A percentile compares a stretch with the other conserved stretches of the same genome.
Evolutionary conservation across 2,888 invertebrate species (phyloP).

Genomic region (Chydorus sphaericus): DNA sequence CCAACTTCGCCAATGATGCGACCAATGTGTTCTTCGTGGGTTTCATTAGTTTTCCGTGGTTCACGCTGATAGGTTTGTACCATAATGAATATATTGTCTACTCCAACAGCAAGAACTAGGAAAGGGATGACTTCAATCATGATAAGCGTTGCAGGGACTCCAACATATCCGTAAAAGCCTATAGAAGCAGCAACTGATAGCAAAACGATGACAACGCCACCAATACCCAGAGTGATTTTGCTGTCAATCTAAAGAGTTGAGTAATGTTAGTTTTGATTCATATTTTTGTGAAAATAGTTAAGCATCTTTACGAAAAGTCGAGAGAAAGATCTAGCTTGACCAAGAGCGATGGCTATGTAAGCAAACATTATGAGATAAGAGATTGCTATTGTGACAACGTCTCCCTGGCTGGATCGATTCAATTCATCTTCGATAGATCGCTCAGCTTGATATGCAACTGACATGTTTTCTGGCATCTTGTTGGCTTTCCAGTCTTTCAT

Average conservation of each 20-base stretch:
- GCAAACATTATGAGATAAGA: slow-evolving; percentile 87
- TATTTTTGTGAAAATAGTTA: too few species aligned
- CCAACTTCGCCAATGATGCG: slow-evolving; percentile 84
- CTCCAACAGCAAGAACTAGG: slow-evolving; percentile 91
- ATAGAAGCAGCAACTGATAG: slow-evolving; percentile 85
- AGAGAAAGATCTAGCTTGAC: slow-evolving; percentile 49
- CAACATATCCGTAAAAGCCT: slow-evolving; percentile 79
- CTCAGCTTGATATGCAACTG: slow-evolving; percentile 74
- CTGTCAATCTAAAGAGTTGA: slow-evolving; percentile 88
- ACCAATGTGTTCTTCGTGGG: slow-evolving; percentile 64
- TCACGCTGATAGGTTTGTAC: slow-evolving; percentile 79
- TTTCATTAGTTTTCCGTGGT: slow-evolving; percentile 50
- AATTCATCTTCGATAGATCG: slow-evolving; percentile 93
- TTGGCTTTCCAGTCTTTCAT: slow-evolving; percentile 61
- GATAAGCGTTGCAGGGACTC: slow-evolving; percentile 83
- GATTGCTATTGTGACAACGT: slow-evolving; percentile 64
- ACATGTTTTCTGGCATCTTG: slow-evolving; percentile 52
- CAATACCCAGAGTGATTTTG: slow-evolving; percentile 87
- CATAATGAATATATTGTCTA: slow-evolving; percentile 96
- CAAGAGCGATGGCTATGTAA: slow-evolving; percentile 75
- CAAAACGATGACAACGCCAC: slow-evolving; percentile 84
- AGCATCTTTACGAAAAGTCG: slow-evolving; percentile 44
- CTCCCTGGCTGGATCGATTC: slow-evolving; percentile 67
- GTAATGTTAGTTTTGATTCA: too few species aligned
- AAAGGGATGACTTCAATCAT: slow-evolving; percentile 96